Evolutionary conservation across 2,888 invertebrate genomes (phyloP), one percentile per base, ranked within the genome.

Genomic region (Nycteola revayana): DNA sequence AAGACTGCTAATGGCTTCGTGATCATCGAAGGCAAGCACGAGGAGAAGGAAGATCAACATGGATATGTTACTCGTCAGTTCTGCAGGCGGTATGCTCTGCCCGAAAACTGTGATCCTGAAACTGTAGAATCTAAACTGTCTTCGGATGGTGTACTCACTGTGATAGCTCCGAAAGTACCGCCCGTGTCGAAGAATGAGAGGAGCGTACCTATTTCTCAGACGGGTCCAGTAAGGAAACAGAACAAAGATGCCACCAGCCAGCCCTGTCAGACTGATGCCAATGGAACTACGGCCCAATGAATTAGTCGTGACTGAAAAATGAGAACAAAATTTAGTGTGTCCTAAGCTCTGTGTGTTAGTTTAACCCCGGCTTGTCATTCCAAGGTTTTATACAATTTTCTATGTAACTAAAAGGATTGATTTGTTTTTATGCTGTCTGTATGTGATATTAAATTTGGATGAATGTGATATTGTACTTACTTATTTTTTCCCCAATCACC

Each of bases 21-120:
- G 7, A 85, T 94, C 2, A 83, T 94, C 5, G 94, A 95, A 66
- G 94, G 93, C 0, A 94, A 93, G 62, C 95, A 95, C 55, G 93
- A 94, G 51, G 94, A 95, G 60, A 92, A 92, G 55, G 89, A 91
- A 40, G 94, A 94, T 52, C 91, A 93, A 10, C 92, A 94, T 55
- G 94, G 94, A 0, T 92, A 85, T 49, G 90, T 94, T 30, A 92
- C 93, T 0, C 88, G 94, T 9, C 93, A 95, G 49, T 93, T 95
- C 57, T 88, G 91, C 4, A 90, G 95, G 9, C 90, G 93, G 30
- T 95, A 95, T 64, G 73, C 90, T 3, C 68, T 95, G 25, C 95
- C 95, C 1, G 90, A 92, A 49, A 93, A 92, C 8, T 93, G 92
- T 37, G 92, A 94, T 49, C 81, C 93, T 2, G 91, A 91, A 21